Percentiles rank a stretch among this genome's conserved stretches.
phyloP scores from a whole-genome alignment of 2,113 vertebrate genomes.

The Aplodontia rufa region DNA sequence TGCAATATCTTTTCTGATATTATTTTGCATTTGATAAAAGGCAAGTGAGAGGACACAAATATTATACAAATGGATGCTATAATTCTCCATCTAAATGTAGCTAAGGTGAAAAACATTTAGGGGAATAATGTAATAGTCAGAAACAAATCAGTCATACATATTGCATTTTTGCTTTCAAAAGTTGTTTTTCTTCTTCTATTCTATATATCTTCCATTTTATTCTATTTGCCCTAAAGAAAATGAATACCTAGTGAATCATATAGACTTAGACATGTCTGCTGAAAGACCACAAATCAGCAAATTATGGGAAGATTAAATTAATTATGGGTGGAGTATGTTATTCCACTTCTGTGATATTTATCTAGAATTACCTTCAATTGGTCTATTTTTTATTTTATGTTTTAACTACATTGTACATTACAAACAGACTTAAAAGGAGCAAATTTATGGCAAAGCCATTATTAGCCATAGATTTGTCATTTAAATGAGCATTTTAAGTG shows the following conservation, averaged over 20 bases:
- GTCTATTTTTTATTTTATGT: slow-evolving; percentile 10
- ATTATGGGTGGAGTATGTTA: slow-evolving; percentile 68
- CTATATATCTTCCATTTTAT: slow-evolving; percentile 18
- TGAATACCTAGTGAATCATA: slow-evolving; percentile 70
- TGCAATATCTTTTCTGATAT: background rate
- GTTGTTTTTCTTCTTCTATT: background rate
- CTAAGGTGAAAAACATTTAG: background rate
- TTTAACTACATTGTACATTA: slow-evolving; percentile 9
- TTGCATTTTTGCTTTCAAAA: background rate
- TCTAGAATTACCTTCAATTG: slow-evolving; percentile 34
- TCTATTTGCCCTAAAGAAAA: slow-evolving; percentile 71
- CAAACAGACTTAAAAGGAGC: background rate
- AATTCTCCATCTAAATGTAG: background rate
- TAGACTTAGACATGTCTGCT: slow-evolving; percentile 31
- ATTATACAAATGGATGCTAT: background rate
- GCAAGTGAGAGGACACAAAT: background rate
- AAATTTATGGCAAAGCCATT: background rate
- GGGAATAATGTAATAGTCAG: background rate
- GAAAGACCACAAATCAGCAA: slow-evolving; percentile 68
- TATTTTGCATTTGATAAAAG: background rate
- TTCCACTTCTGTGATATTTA: slow-evolving; percentile 47
- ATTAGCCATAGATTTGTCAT: background rate
- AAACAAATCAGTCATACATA: background rate
- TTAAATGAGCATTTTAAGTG: background rate
- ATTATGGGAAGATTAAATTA: slow-evolving; percentile 70